A percentile compares a stretch with the other conserved stretches of the same genome.
Evolutionary conservation across 2,888 invertebrate species (phyloP).

Genomic region (Tinea semifulvella): DNA sequence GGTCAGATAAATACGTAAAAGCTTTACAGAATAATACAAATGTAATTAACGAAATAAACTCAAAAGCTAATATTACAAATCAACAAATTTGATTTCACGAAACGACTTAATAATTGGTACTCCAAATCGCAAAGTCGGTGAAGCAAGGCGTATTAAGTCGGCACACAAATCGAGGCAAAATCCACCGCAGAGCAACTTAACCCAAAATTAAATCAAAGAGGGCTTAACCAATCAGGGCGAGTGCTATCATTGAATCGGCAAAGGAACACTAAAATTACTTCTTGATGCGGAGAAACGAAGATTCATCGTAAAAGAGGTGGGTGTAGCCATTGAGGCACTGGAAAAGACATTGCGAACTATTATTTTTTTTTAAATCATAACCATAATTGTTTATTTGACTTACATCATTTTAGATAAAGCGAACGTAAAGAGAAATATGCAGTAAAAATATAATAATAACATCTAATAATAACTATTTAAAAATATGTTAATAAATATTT

Average conservation of each 20-base stretch:
- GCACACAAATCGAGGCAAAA: conserved; percentile 26
- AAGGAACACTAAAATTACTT: conserved; percentile 68
- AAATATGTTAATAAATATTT: too few relatives aligned
- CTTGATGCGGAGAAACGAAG: conserved; percentile 67
- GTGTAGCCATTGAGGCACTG: conserved; percentile 24
- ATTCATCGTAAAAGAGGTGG: conserved; percentile 66
- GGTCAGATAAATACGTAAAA: too few relatives aligned
- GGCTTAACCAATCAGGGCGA: conserved; percentile 65
- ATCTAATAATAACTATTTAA: too few relatives aligned
- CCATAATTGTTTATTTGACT: too few relatives aligned
- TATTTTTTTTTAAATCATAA: too few relatives aligned
- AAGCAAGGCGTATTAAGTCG: not conserved
- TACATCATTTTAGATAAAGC: too few relatives aligned
- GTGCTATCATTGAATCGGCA: conserved; percentile 67
- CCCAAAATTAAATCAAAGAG: conserved; percentile 67
- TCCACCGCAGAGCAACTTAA: conserved; percentile 58
- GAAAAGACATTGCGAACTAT: too few relatives aligned
- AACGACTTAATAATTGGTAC: not conserved
- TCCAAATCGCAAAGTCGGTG: not conserved
- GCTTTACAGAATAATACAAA: too few relatives aligned
- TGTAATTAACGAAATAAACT: not conserved
- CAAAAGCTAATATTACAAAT: too few relatives aligned
- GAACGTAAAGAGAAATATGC: too few relatives aligned
- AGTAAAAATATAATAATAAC: too few relatives aligned
- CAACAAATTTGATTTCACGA: not conserved